phyloP scores from a whole-genome alignment of 2,797 vertebrate species.

The Borostomias antarcticus region DNA sequence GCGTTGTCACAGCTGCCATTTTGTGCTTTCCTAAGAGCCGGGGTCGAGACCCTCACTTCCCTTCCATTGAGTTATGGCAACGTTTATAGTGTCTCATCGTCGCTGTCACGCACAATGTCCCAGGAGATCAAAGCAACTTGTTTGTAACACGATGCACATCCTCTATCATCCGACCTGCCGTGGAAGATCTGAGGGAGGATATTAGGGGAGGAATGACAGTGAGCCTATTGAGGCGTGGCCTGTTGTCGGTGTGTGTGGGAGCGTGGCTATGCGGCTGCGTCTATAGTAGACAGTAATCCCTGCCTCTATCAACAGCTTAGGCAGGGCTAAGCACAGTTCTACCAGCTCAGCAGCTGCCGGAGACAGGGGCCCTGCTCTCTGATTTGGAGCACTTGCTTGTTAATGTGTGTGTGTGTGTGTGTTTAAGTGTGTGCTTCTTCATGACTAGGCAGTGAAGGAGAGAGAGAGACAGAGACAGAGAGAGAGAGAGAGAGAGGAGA shows the following conservation, averaged over 20 bases:
- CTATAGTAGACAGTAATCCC: constrained; percentile 47
- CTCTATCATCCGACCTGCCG: no score
- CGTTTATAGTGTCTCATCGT: no score
- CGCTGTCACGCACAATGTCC: no score
- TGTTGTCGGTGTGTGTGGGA: constrained; percentile 1
- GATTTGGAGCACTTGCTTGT: constrained; percentile 27
- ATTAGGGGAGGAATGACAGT: background rate
- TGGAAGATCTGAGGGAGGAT: background rate
- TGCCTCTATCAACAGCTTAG: constrained; percentile 40
- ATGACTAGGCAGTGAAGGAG: constrained; percentile 33
- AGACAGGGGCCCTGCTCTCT: constrained; percentile 10
- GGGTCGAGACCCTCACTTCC: no score
- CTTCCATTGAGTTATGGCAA: no score
- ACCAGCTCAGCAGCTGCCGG: constrained; percentile 53
- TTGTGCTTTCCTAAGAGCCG: background rate
- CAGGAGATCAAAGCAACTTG: no score
- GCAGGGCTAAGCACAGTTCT: constrained; percentile 46
- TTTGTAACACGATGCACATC: no score
- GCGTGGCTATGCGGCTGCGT: constrained; percentile 8
- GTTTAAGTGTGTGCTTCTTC: constrained; percentile 22
- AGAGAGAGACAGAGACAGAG: constrained; percentile 4
- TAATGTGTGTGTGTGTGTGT: constrained; percentile 14
- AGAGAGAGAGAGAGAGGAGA: constrained; percentile 2
- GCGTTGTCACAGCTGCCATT: constrained; percentile 21
- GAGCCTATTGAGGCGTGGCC: background rate